Evolutionary conservation across 2,797 vertebrate genomes (phyloP).

Genomic region (Clamator glandarius): DNA sequence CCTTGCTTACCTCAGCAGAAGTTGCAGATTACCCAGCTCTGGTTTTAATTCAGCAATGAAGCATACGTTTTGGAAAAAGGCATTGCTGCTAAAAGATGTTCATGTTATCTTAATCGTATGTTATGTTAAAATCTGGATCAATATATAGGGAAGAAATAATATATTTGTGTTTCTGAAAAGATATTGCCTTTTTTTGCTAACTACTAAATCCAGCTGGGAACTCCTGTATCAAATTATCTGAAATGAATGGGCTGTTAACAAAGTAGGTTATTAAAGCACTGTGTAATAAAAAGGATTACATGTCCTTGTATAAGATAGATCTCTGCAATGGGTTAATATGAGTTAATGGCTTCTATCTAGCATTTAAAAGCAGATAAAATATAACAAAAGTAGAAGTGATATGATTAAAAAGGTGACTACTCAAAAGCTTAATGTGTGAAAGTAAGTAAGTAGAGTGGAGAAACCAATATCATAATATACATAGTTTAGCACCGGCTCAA

Average conservation of each 20-base stretch:
- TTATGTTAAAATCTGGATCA: background rate
- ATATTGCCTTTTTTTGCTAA: background rate
- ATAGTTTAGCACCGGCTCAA: background rate
- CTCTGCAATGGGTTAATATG: background rate
- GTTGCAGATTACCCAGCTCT: background rate
- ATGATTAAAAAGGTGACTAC: background rate
- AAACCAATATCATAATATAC: background rate
- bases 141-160: background rate
- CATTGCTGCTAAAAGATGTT: background rate
- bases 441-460: background rate
- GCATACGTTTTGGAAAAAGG: background rate
- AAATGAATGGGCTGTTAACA: background rate
- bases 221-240: background rate
- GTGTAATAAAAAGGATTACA: background rate
- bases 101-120: background rate
- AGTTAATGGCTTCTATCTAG: background rate
- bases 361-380: background rate
- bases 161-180: background rate
- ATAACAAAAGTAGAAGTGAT: background rate
- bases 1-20: constrained; percentile 3
- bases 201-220: background rate
- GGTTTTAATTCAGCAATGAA: background rate
- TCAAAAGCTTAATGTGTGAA: background rate
- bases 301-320: background rate
- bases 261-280: background rate